Conservation (phyloP, 53 echinoderm and acorn worm genomes). For the Actinopyga echinites region DNA sequence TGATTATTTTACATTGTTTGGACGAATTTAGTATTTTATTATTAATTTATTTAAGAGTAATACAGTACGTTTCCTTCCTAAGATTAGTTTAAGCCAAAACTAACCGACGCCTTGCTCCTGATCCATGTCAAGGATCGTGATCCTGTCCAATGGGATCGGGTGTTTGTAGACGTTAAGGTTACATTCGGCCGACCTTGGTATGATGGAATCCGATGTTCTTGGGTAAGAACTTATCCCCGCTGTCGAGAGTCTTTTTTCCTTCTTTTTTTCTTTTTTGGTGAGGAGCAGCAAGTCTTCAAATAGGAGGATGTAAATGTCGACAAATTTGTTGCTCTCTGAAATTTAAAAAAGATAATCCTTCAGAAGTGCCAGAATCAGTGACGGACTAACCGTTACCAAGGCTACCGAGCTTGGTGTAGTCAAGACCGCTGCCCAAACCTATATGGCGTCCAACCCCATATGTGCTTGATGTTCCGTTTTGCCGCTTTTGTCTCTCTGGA, state of each 20-base stretch:
- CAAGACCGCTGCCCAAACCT: too few relatives aligned
- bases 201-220: conserved; percentile 43
- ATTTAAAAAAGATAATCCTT: not conserved
- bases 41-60: too few relatives aligned
- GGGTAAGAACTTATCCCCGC: conserved; percentile 28
- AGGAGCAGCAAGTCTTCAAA: conserved; percentile 95
- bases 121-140: conserved; percentile 78
- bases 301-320: conserved; percentile 84
- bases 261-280: conserved; percentile 63
- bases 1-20: too few relatives aligned
- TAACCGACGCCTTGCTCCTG: conserved; percentile 26
- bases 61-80: too few relatives aligned
- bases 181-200: conserved; percentile 77
- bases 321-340: conserved; percentile 78
- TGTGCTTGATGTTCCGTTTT: too few relatives aligned
- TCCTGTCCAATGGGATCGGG: conserved; percentile 85
- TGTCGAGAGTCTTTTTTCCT: conserved; percentile 64
- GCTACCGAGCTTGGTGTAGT: too few relatives aligned
- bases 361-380: too few relatives aligned
- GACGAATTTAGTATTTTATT: too few relatives aligned
- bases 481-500: too few relatives aligned
- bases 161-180: conserved; percentile 68
- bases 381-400: too few relatives aligned
- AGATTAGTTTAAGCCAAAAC: too few relatives aligned
- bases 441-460: too few relatives aligned